Evolutionary conservation across 2,113 vertebrate genomes (phyloP).

Genomic region (Rostratula benghalensis): DNA sequence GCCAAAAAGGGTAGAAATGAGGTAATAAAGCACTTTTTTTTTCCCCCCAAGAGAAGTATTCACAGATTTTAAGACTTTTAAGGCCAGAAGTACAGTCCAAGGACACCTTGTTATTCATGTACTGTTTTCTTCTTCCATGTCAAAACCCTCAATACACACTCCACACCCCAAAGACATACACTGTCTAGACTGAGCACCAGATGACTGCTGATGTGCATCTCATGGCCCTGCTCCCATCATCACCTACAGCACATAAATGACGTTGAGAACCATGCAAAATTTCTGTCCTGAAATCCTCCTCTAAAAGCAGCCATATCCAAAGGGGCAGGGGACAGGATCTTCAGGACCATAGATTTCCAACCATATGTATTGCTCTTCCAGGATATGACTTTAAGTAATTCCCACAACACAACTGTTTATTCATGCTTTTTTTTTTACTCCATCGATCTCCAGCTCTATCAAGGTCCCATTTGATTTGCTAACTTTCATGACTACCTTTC

Average conservation of each 20-base stretch:
- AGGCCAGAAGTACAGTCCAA: background rate
- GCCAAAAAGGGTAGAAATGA: background rate
- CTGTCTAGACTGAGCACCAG: background rate
- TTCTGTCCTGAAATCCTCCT: background rate
- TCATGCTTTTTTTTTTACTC: background rate
- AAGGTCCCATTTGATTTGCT: background rate
- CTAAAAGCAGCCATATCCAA: background rate
- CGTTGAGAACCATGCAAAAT: background rate
- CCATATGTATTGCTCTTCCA: background rate
- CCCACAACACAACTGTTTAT: background rate
- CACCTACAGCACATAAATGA: background rate
- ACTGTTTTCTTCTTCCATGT: background rate
- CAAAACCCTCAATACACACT: background rate
- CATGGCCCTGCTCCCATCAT: background rate
- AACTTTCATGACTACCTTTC: background rate
- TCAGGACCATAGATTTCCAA: background rate
- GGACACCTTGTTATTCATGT: background rate
- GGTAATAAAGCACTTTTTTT: background rate
- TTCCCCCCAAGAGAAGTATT: background rate
- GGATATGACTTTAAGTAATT: background rate
- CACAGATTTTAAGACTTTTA: background rate
- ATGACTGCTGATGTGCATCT: background rate
- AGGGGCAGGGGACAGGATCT: fast-evolving
- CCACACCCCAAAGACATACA: background rate
- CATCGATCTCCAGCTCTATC: background rate